A percentile compares a stretch with the other conserved stretches of the same genome.
Conservation (phyloP, 2,113 vertebrate genomes). For the Ellobius talpinus region DNA sequence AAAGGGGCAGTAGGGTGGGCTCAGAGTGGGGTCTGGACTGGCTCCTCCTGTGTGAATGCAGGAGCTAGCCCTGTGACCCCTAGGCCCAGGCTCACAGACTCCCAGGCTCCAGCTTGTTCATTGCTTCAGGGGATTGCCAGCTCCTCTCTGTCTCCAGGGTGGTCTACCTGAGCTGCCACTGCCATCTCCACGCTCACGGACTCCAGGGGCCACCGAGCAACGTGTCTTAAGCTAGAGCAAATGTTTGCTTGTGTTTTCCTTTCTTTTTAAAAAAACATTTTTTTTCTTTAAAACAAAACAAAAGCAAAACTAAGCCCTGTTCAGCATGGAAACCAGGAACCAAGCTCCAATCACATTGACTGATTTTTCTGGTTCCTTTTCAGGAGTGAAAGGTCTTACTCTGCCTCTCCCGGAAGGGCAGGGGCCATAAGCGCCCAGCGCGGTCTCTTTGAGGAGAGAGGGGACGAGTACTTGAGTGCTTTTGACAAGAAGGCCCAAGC, state of each 20-base stretch:
- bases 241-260: slow-evolving; percentile 65
- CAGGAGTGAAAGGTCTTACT: slow-evolving; percentile 91
- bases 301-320: slow-evolving; percentile 69
- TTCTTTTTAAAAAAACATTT: background rate
- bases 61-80: slow-evolving; percentile 7
- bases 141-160: slow-evolving; percentile 54
- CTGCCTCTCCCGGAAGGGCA: slow-evolving; percentile 83
- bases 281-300: slow-evolving; percentile 40
- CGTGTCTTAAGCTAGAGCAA: slow-evolving; percentile 73
- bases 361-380: slow-evolving; percentile 81
- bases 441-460: slow-evolving; percentile 92
- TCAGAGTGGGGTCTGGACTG: background rate
- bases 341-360: slow-evolving; percentile 78
- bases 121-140: slow-evolving; percentile 45
- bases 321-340: slow-evolving; percentile 74
- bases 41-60: slow-evolving; percentile 30
- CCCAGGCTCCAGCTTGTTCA: slow-evolving; percentile 67
- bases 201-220: slow-evolving; percentile 56
- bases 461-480: slow-evolving; percentile 89
- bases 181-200: slow-evolving; percentile 36
- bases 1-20: background rate
- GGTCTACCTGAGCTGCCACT: slow-evolving; percentile 23
- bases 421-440: slow-evolving; percentile 86
- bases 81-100: slow-evolving; percentile 25
- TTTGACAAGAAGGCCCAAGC: slow-evolving; percentile 88